These are phyloP conservation scores for Chelonia mydas DNA, from an alignment of 2,797 vertebrate species.

Conservation along the genomic window DNA sequence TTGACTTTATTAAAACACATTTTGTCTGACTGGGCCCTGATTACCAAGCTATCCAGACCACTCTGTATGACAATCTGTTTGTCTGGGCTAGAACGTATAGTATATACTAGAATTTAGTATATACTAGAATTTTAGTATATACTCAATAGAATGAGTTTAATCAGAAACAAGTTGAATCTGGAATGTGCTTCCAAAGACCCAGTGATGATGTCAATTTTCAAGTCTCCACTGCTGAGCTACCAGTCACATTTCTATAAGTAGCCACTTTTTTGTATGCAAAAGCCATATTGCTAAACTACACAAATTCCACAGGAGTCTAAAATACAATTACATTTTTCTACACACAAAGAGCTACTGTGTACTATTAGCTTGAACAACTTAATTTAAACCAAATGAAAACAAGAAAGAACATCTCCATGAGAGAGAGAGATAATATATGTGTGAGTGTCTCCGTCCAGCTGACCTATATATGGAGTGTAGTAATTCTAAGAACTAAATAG, in stretches of 20 bases:
- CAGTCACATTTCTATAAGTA: not conserved
- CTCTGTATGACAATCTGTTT: not conserved
- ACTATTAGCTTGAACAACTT: not conserved
- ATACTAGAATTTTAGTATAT: not conserved
- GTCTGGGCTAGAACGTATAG: not conserved
- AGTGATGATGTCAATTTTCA: not conserved
- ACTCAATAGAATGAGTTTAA: not conserved
- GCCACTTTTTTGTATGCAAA: not conserved
- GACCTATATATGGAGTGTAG: not conserved
- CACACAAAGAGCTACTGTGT: not conserved
- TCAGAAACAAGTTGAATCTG: not conserved
- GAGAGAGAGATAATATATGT: fast-evolving
- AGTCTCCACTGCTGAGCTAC: not conserved
- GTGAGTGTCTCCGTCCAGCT: not conserved
- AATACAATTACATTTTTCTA: not conserved
- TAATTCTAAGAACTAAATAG: not conserved
- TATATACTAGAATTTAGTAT: too few species aligned
- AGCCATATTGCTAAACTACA: not conserved
- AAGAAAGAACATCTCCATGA: not conserved
- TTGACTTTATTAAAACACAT: not conserved
- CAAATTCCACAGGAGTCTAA: not conserved
- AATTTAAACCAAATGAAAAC: not conserved
- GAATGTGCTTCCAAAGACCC: not conserved
- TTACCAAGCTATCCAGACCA: not conserved
- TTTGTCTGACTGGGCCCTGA: not conserved